Evolutionary conservation across 2,888 invertebrate species (phyloP), one percentile per base, ranked within the genome.

Genomic region (Tinea trinotella): DNA sequence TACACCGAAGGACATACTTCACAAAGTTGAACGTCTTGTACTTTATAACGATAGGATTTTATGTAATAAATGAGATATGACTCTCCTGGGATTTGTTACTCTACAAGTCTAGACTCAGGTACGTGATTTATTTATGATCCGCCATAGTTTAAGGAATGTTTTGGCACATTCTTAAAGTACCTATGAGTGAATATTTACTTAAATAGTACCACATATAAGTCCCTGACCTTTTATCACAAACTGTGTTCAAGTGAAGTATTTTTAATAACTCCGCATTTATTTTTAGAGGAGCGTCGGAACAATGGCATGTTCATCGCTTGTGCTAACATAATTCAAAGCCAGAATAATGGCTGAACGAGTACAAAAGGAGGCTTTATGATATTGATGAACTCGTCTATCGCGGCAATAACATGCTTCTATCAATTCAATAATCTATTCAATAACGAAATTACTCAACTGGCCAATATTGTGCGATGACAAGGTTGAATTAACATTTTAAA

Each of bases 271-370:
- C 4, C 35, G 3, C 35, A 35, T 35, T 35, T 22, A 22, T 22
- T 40, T 40, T 40, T 40, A 7, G 12, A 40, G 13, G 1, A 40
- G 40, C 15, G 13, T n/a, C 40, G 5, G 53, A 53, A 53, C 53
- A 53, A 53, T 13, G 34, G 53, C 53, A 53, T 53, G 20, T 53
- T 53, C 40, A 53, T 40, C 53, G 53, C 30, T 40, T 53, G 15
- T 19, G 36, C 53, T 20, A 40, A 53, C 22, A 53, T 53, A 53
- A 53, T 36, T 53, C 53, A 53, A 40, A 15, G 19, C 22, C 17
- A 36, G 17, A 40, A 17, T 36, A 53, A 36, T 50, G 53, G 40
- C n/a, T 40, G 44, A 22, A 13, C 40, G n/a, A 13, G 20, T 36
- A 53, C 53, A 53, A 53, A 35, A 20, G 53, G 40, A 3, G 53